A percentile compares a stretch with the other conserved stretches of the same genome.
Conservation (phyloP, 1,140 invertebrate species). For the Psilanteris sp. region DNA sequence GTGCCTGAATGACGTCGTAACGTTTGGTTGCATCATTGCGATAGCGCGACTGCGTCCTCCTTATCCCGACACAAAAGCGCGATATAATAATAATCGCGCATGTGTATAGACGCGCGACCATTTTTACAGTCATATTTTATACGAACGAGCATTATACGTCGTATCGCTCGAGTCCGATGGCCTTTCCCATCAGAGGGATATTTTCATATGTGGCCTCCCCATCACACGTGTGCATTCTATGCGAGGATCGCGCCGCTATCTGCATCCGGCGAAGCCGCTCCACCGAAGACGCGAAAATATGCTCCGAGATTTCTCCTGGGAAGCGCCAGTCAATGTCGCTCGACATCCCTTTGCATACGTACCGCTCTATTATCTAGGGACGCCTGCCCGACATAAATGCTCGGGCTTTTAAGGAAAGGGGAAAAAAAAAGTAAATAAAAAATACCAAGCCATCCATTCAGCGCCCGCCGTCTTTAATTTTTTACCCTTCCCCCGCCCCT, state of each 20-base stretch:
- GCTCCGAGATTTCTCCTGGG: slow-evolving; percentile 78
- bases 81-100: slow-evolving; percentile 61
- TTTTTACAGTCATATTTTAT: slow-evolving; percentile 76
- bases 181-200: slow-evolving; percentile 76
- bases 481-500: too few relatives aligned
- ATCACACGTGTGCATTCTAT: slow-evolving; percentile 54
- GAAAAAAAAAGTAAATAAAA: too few relatives aligned
- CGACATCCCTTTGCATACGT: slow-evolving; percentile 34
- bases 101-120: slow-evolving; percentile 58
- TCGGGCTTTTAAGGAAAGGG: too few relatives aligned
- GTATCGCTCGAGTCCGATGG: slow-evolving; percentile 74
- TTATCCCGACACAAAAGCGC: slow-evolving; percentile 50
- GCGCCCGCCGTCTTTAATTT: too few relatives aligned
- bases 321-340: slow-evolving; percentile 65
- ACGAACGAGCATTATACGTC: slow-evolving; percentile 70
- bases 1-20: slow-evolving; percentile 40
- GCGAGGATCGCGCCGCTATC: slow-evolving; percentile 68
- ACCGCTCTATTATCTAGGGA: slow-evolving; percentile 60
- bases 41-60: slow-evolving; percentile 23
- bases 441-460: too few relatives aligned
- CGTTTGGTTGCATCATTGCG: slow-evolving; percentile 9
- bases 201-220: slow-evolving; percentile 72
- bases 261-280: slow-evolving; percentile 78
- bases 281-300: slow-evolving; percentile 77
- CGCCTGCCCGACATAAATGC: slow-evolving; percentile 37